These are phyloP conservation scores for Chrysomela aeneicollis DNA, from an alignment of 2,888 invertebrate genomes.

Conservation along the genomic window DNA sequence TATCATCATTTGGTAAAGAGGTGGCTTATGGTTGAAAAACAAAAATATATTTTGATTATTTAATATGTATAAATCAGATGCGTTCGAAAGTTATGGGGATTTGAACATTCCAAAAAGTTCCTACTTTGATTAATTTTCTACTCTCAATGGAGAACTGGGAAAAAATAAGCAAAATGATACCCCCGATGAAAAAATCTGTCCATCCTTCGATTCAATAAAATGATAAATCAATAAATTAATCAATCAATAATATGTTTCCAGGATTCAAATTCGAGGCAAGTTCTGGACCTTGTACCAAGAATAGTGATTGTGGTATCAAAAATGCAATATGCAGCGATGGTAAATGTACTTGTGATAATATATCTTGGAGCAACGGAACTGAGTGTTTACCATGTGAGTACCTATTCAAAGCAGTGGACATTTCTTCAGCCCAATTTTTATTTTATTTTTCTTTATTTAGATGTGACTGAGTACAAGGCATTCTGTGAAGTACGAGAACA, in stretches of 20 bases:
- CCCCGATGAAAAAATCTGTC: too few species aligned
- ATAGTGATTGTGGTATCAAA: slow-evolving; percentile 7
- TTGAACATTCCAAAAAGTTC: too few species aligned
- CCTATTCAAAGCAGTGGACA: neutral
- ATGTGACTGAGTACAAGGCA: slow-evolving; percentile 44
- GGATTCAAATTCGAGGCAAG: neutral
- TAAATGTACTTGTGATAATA: slow-evolving; percentile 23
- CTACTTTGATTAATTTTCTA: too few species aligned
- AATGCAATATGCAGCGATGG: slow-evolving; percentile 19
- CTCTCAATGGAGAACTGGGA: too few species aligned
- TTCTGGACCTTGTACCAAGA: neutral
- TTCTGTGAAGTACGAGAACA: slow-evolving; percentile 40
- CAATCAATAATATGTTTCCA: neutral
- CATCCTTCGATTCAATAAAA: too few species aligned
- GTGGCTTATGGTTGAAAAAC: too few species aligned
- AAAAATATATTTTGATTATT: too few species aligned
- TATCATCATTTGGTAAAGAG: too few species aligned
- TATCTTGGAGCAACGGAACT: slow-evolving; percentile 12
- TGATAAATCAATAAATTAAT: too few species aligned
- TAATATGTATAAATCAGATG: too few species aligned
- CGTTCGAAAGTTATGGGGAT: too few species aligned
- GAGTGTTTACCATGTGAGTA: slow-evolving; percentile 29
- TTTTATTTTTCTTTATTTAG: slow-evolving; percentile 30
- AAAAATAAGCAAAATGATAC: too few species aligned
- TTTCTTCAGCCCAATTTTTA: neutral